These are phyloP conservation scores for Neomonachus schauinslandi DNA, from an alignment of 2,113 vertebrate species.

Conservation along the genomic window DNA sequence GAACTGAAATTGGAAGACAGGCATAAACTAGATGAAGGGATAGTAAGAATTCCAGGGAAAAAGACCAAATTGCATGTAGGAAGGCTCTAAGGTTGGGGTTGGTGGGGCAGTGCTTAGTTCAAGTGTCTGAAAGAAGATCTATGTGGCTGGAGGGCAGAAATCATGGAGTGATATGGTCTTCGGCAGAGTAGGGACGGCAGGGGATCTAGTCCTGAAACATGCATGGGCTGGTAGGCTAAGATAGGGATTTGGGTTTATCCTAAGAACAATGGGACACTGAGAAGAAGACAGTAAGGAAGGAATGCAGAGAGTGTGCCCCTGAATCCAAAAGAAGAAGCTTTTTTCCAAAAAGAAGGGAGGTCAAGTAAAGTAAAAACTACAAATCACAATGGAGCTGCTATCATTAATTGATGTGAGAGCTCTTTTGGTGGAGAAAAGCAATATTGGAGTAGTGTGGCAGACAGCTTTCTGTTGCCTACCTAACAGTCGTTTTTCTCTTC, in stretches of 20 bases:
- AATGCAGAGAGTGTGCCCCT: not conserved
- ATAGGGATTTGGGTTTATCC: not conserved
- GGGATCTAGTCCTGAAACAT: not conserved
- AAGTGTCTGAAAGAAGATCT: not conserved
- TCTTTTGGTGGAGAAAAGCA: not conserved
- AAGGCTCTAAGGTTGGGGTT: not conserved
- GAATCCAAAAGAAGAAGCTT: not conserved
- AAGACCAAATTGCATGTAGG: not conserved
- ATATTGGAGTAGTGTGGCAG: not conserved
- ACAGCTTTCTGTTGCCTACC: not conserved
- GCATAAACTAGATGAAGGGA: not conserved
- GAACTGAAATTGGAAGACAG: not conserved
- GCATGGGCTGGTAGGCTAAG: not conserved
- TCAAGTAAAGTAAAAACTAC: not conserved
- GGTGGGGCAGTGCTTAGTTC: not conserved
- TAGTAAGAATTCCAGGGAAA: not conserved
- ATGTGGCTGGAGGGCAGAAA: not conserved
- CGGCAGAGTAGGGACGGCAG: not conserved
- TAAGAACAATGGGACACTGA: not conserved
- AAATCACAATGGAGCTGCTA: not conserved
- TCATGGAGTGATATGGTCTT: not conserved
- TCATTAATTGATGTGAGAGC: not conserved
- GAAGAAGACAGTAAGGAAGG: not conserved
- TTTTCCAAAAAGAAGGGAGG: not conserved
- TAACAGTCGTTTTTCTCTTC: not conserved